phyloP scores from a whole-genome alignment of 2,113 vertebrate species.

The Erythrocercus mccallii region DNA sequence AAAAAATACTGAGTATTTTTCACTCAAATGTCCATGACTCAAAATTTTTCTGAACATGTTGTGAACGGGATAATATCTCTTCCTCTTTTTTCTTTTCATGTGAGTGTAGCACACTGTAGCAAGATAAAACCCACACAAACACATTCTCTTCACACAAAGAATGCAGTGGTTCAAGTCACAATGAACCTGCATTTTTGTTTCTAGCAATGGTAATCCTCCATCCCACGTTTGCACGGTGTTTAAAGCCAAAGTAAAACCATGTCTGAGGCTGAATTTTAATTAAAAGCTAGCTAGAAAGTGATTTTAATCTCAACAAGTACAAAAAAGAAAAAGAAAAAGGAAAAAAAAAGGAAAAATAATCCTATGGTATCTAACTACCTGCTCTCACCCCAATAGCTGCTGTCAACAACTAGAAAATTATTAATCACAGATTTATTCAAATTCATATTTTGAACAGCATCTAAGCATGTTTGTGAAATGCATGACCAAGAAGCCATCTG shows the following conservation, averaged over 20 bases:
- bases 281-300: not conserved
- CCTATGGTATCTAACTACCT: not conserved
- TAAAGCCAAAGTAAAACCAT: not conserved
- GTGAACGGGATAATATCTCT: not conserved
- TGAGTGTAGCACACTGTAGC: not conserved
- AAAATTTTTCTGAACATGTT: not conserved
- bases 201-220: not conserved
- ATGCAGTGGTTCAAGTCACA: not conserved
- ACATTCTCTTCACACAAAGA: not conserved
- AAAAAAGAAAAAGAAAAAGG: too few species aligned
- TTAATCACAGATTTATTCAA: constrained; percentile 47
- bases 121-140: not conserved
- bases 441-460: constrained; percentile 62
- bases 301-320: not conserved
- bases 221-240: not conserved
- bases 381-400: not conserved
- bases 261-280: not conserved
- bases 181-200: not conserved
- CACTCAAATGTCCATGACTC: not conserved
- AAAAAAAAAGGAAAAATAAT: not conserved
- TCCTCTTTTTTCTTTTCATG: not conserved
- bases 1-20: not conserved
- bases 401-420: constrained; percentile 24
- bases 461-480: constrained; percentile 44
- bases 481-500: constrained; percentile 57